phyloP scores from a whole-genome alignment of 2,888 invertebrate genomes.

The Poecilobothrus nobilitatus region DNA sequence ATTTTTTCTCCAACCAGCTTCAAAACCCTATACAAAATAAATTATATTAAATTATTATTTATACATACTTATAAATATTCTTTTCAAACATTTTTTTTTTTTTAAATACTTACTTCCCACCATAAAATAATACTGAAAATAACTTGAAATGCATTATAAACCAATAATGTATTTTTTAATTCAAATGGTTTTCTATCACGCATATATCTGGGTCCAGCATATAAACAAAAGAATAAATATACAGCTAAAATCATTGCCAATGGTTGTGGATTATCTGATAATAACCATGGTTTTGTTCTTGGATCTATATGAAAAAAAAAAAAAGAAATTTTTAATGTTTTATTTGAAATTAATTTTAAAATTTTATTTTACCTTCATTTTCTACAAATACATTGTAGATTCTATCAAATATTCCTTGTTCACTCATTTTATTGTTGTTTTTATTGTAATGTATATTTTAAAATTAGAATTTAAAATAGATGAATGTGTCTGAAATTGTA shows the following conservation, averaged over 20 bases:
- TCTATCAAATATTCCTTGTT: conserved; percentile 29
- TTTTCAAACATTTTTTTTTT: not conserved
- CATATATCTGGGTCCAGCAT: conserved; percentile 83
- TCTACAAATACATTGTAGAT: conserved; percentile 43
- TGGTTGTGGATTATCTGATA: conserved; percentile 63
- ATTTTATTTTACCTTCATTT: conserved; percentile 37
- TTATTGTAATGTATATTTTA: too few species aligned
- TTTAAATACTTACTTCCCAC: conserved; percentile 53
- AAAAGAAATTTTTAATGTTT: not conserved
- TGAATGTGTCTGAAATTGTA: too few species aligned
- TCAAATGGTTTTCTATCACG: conserved; percentile 75
- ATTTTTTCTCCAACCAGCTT: conserved; percentile 51
- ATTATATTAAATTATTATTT: not conserved
- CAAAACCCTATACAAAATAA: conserved; percentile 43
- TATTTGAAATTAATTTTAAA: not conserved
- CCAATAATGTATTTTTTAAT: conserved; percentile 65
- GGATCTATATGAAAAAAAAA: conserved; percentile 48
- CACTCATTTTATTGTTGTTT: not conserved
- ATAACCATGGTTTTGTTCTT: conserved; percentile 64
- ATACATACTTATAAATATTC: not conserved
- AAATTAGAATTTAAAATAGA: too few species aligned
- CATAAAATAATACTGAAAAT: conserved; percentile 72
- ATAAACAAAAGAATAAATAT: conserved; percentile 65
- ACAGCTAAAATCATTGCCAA: conserved; percentile 57
- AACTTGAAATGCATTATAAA: conserved; percentile 86